phyloP scores from a whole-genome alignment of 2,113 vertebrate species.

The Ginglymostoma cirratum region DNA sequence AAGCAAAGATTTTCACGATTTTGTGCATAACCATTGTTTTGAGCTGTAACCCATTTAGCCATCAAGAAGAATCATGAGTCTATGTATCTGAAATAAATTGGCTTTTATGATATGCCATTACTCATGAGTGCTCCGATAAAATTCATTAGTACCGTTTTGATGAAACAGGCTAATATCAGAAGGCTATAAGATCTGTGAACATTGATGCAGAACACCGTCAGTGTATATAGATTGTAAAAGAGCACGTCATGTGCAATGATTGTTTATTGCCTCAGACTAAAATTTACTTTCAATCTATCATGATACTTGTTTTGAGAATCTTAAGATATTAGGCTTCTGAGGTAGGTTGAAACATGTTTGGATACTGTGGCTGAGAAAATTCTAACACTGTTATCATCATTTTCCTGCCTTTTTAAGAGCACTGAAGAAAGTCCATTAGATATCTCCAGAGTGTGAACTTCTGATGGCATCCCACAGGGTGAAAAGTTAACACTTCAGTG shows the following conservation, averaged over 20 bases:
- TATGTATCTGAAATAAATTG: slow-evolving; percentile 32
- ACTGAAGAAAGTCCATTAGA: neutral
- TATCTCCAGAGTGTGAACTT: neutral
- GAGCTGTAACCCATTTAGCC: neutral
- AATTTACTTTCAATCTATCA: neutral
- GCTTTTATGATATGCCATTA: slow-evolving; percentile 33
- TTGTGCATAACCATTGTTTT: neutral
- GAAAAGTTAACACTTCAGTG: neutral
- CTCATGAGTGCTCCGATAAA: slow-evolving; percentile 6
- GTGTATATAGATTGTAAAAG: neutral
- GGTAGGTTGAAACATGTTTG: neutral
- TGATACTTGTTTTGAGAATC: slow-evolving; percentile 17
- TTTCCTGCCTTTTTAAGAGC: neutral
- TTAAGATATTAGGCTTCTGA: neutral
- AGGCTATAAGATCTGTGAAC: slow-evolving; percentile 6
- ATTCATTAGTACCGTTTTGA: slow-evolving; percentile 28
- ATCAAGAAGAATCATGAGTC: neutral
- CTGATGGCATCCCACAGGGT: neutral
- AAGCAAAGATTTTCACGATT: neutral
- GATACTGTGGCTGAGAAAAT: neutral
- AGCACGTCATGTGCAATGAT: neutral
- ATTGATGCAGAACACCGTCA: slow-evolving; percentile 35
- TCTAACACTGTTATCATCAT: neutral
- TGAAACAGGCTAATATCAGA: slow-evolving; percentile 23
- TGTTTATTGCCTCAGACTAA: neutral